These are phyloP conservation scores for Perodicticus potto DNA, from an alignment of 2,797 vertebrate genomes.

Conservation along the genomic window DNA sequence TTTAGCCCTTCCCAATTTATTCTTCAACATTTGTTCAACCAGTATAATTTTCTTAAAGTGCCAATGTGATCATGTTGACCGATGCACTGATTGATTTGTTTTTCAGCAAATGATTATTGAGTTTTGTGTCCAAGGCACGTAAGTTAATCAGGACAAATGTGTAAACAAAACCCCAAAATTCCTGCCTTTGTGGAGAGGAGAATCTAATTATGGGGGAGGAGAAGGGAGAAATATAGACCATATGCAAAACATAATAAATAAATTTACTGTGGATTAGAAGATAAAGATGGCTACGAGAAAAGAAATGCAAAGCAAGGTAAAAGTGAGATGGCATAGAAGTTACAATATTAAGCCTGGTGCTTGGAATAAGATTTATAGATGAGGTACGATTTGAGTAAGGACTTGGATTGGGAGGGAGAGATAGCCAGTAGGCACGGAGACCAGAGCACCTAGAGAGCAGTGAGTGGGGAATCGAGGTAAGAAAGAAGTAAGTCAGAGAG, in stretches of 20 bases:
- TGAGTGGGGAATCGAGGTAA: not conserved
- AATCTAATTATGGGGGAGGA: not conserved
- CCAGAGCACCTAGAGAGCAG: not conserved
- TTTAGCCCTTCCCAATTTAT: not conserved
- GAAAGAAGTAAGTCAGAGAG: not conserved
- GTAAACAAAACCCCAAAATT: not conserved
- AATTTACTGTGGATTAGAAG: not conserved
- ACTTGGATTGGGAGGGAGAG: not conserved
- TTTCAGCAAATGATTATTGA: not conserved
- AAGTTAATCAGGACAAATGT: constrained; percentile 1
- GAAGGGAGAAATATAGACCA: not conserved
- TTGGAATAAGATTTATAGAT: not conserved
- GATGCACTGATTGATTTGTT: not conserved
- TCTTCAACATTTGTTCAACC: not conserved
- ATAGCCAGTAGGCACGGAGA: not conserved
- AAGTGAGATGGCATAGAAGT: not conserved
- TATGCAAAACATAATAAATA: not conserved
- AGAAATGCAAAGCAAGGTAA: not conserved
- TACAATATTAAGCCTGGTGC: not conserved
- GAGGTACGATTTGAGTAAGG: not conserved
- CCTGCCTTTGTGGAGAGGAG: not conserved
- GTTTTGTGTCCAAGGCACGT: not conserved
- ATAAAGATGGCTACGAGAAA: not conserved
- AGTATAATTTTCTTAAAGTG: constrained; percentile 15
- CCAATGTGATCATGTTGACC: not conserved